phyloP scores from a whole-genome alignment of 2,888 invertebrate species.

The Sphecodes monilicornis region DNA sequence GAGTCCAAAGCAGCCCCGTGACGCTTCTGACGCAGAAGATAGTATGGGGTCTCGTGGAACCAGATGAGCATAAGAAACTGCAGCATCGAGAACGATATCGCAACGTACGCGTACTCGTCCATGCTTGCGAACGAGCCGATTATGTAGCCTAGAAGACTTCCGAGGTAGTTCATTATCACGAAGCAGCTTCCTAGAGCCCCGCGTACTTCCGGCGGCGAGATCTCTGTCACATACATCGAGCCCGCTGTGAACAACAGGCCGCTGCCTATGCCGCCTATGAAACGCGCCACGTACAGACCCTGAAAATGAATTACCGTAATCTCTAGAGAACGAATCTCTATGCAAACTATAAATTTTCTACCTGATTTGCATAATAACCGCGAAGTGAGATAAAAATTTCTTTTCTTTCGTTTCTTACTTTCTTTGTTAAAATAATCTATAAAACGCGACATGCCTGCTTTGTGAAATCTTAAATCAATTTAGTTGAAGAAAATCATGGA shows the following conservation, averaged over 20 bases:
- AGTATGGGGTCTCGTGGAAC: background rate
- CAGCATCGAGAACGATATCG: background rate
- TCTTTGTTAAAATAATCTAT: no score
- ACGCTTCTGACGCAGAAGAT: background rate
- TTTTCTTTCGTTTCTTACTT: no score
- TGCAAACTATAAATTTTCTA: no score
- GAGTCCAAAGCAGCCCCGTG: constrained; percentile 15
- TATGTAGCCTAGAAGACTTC: background rate
- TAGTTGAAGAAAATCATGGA: no score
- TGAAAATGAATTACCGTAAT: background rate
- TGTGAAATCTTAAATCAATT: no score
- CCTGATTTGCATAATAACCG: no score
- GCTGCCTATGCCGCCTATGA: background rate
- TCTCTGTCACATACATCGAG: background rate
- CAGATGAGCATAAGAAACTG: background rate
- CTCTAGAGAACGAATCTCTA: background rate
- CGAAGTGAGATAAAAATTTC: no score
- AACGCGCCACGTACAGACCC: background rate
- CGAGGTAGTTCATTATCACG: background rate
- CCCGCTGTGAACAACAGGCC: background rate
- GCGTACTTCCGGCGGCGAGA: constrained; percentile 4
- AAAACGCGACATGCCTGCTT: no score
- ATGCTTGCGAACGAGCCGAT: background rate
- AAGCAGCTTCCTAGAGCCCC: constrained; percentile 14
- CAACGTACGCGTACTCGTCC: background rate